Base-by-base conservation (phyloP, 2,888 invertebrate species). In the Watsonalla cultraria region DNA sequence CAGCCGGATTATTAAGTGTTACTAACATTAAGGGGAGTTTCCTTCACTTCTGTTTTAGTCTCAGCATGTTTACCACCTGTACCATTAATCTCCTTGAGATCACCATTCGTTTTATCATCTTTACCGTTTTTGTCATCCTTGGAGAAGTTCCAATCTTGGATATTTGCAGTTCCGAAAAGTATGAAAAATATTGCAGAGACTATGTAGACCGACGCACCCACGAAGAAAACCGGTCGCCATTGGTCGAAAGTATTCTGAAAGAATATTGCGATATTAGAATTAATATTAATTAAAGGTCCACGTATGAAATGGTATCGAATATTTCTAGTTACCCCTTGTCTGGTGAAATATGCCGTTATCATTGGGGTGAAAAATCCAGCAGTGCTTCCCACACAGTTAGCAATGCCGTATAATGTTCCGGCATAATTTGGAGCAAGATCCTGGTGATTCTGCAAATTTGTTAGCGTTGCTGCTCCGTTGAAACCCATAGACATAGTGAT, bases 341-440 rank as follows among this genome's bases (percentile, higher is more conserved):
- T 91, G 0, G 93, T 93, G 49, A 93, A 92, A 60, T 92, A 92
- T 46, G 94, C 95, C 6, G 95, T 94, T 51, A 96, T 91, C 76
- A 94, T 90, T 0, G 96, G 95, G 0, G 95, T 93, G 57, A 96
- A 93, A 71, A 96, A 94, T 7, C 95, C 95, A 8, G 95, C 92
- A 0, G 93, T 92, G 49, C 93, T 93, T 35, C 95, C 95, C 33
- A 95, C 79, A 61, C 94, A 94, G 68, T 95, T 96, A 49, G 95
- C 94, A n/a, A 95, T 93, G 8, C 96, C 96, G 66, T 95, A 96
- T 33, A 96, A 79, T 9, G 94, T 94, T 5, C 95, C 96, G 0
- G 96, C 96, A 73, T 92, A 96, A 71, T 95, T 95, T 0, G 95
- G 95, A 0, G 96, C 94, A 53, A 96, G 82, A 78, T 96, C 96